Percentiles rank a stretch among this genome's conserved stretches.
Conservation (phyloP, 37 sponge, comb jelly and placozoan species). For the Mnemiopsis leidyi region DNA sequence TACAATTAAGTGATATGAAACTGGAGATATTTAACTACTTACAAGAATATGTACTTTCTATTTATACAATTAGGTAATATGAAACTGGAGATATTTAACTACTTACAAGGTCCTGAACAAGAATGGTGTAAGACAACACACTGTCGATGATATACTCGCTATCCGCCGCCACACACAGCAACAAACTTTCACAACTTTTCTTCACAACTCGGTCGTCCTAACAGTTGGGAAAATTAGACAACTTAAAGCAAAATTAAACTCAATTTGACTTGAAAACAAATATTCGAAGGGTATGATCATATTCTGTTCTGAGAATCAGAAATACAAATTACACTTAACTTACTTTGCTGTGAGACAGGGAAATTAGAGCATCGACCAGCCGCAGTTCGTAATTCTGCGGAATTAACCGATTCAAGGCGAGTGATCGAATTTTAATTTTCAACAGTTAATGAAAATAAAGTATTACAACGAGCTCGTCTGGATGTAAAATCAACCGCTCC, state of each 20-base stretch:
- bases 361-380: slow-evolving; percentile 32
- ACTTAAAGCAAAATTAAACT: too few relatives aligned
- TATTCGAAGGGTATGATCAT: too few relatives aligned
- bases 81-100: too few relatives aligned
- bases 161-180: slow-evolving; percentile 52
- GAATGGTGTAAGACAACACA: slow-evolving; percentile 30
- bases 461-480: too few relatives aligned
- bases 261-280: too few relatives aligned
- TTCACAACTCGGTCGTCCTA: slow-evolving; percentile 15
- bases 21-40: too few relatives aligned
- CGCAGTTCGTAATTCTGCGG: slow-evolving; percentile 57
- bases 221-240: not conserved
- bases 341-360: slow-evolving; percentile 39
- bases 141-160: slow-evolving; percentile 45
- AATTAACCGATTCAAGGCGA: not conserved
- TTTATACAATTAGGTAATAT: too few relatives aligned
- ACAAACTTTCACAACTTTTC: slow-evolving; percentile 41
- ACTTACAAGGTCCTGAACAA: slow-evolving; percentile 54
- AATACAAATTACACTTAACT: too few relatives aligned
- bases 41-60: not conserved
- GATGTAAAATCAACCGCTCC: slow-evolving; percentile 67
- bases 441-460: too few relatives aligned
- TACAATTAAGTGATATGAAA: too few relatives aligned
- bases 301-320: too few relatives aligned
- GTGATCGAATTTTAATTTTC: not conserved